phyloP scores from a whole-genome alignment of 1,140 invertebrate genomes.

The Ruditapes philippinarum region DNA sequence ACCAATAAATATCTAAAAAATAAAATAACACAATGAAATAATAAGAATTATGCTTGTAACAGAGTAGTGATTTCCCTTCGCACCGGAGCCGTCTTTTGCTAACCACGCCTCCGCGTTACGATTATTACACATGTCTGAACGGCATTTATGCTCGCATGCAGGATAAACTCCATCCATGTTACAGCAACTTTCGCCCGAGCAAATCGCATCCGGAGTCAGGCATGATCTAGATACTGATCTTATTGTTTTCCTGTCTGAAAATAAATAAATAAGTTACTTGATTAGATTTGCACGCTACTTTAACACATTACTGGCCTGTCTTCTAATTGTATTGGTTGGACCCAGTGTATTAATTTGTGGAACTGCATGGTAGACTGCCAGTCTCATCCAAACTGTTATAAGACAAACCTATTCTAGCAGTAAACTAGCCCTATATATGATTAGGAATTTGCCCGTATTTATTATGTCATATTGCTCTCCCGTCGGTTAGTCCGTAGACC shows the following conservation, averaged over 20 bases:
- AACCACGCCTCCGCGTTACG: conserved; percentile 28
- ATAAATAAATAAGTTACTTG: background rate
- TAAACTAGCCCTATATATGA: background rate
- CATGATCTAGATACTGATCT: conserved; percentile 24
- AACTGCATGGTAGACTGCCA: no score
- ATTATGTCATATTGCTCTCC: no score
- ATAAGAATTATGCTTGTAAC: no score
- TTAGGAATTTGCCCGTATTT: background rate
- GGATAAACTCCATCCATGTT: conserved; percentile 1
- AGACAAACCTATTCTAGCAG: no score
- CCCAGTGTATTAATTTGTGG: no score
- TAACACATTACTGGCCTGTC: no score
- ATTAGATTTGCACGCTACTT: no score
- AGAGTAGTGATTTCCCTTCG: background rate
- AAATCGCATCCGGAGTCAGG: background rate
- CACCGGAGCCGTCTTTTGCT: background rate
- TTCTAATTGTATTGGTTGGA: no score
- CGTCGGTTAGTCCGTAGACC: no score
- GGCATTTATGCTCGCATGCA: conserved; percentile 45
- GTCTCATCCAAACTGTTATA: no score
- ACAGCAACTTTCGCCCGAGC: conserved; percentile 14
- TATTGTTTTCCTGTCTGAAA: conserved; percentile 14
- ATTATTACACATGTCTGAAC: conserved; percentile 12
- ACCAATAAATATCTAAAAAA: no score
- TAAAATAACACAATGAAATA: no score